Evolutionary conservation across 2,797 vertebrate genomes (phyloP), one percentile per base, ranked within the genome.

Genomic region (Adrianichthys oophorus): DNA sequence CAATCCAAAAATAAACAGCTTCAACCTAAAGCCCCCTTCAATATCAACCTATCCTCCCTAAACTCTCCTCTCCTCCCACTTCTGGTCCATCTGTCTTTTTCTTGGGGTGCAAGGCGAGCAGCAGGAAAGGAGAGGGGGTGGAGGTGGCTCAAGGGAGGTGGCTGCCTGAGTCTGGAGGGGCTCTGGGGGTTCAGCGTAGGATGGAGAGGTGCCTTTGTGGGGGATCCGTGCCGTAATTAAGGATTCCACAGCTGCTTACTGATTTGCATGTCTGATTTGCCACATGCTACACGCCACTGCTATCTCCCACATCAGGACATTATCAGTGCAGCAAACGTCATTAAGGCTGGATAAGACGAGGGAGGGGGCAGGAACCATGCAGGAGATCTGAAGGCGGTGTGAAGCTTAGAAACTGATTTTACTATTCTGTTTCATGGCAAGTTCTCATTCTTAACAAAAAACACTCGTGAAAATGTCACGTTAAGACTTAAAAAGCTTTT

Each of bases 261-360:
- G 79, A 92, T 92, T 90, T 89, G 89, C 90, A 90, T 90, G 89
- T 89, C 90, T 90, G 89, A 87, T 89, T 88, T 85, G 74, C 87
- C 84, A 87, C 85, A 89, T 87, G 85, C 84, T 84, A 65, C 65
- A 83, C 85, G 80, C 57, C 72, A 41, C 59, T 44, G 19, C 72
- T 80, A 88, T 87, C 80, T 79, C 74, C 78, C 86, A 88, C 88
- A 90, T 90, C 84, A 89, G 88, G 86, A 81, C 81, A 85, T 77
- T 78, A 76, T 65, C 64, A 17, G 80, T 57, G 77, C 80, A 86
- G 85, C 84, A 84, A 80, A 73, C 63, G 66, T 83, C 87, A 81
- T 88, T 87, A 87, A 73, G 60, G 57, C 78, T 70, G 70, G 52
- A 64, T 44, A 73, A 68, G 75, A 45, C 76, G 26, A 70, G 62